phyloP scores from a whole-genome alignment of 2,113 vertebrate genomes.

The Petroica traversi region DNA sequence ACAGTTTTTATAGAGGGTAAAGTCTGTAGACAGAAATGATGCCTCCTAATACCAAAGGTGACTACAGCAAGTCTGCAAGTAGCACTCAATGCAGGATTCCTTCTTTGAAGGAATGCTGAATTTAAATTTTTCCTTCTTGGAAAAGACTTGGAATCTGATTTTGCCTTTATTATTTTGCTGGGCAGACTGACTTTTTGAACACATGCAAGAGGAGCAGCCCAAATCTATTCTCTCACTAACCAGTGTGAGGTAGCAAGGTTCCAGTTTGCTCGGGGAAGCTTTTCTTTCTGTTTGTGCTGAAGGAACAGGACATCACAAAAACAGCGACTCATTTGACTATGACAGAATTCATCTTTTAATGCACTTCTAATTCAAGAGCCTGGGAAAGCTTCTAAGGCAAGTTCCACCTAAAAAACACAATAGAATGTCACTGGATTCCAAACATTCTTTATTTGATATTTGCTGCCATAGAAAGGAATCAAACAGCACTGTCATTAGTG shows the following conservation, averaged over 20 bases:
- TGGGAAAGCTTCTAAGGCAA: neutral
- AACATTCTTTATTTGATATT: conserved; percentile 53
- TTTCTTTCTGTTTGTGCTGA: neutral
- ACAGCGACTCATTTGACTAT: neutral
- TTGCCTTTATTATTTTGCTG: neutral
- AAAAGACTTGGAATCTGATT: neutral
- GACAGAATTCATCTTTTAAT: neutral
- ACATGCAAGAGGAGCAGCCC: neutral
- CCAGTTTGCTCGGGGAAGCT: neutral
- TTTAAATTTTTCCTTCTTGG: neutral
- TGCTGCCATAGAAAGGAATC: neutral
- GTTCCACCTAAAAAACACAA: neutral
- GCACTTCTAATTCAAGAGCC: neutral
- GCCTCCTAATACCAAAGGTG: neutral
- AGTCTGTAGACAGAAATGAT: neutral
- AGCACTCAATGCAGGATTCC: neutral
- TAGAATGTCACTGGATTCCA: conserved; percentile 8
- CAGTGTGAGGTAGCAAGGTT: neutral
- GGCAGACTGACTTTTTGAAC: neutral
- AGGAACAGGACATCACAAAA: neutral
- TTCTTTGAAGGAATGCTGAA: neutral
- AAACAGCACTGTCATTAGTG: neutral
- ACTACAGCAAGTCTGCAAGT: neutral
- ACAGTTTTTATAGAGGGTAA: neutral
- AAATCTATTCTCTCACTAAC: neutral